phyloP scores from a whole-genome alignment of 2,113 vertebrate genomes.

The Xerus inauris region DNA sequence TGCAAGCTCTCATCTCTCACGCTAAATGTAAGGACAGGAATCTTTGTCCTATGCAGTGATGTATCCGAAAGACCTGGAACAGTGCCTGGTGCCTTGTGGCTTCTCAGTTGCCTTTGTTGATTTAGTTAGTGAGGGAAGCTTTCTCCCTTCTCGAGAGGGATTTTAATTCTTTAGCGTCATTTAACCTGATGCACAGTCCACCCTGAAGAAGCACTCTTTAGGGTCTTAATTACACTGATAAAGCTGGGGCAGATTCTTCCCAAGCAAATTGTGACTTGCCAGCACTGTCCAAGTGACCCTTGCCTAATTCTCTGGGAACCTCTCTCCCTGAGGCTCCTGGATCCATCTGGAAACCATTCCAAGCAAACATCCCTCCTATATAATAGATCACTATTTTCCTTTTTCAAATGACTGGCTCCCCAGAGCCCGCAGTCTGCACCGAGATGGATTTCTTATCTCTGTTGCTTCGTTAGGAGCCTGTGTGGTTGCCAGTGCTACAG shows the following conservation, averaged over 20 bases:
- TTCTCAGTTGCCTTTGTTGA: neutral
- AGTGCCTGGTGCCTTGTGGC: neutral
- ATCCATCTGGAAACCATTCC: conserved; percentile 86
- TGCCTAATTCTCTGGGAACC: conserved; percentile 37
- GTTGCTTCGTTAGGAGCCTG: conserved; percentile 80
- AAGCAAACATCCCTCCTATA: conserved; percentile 62
- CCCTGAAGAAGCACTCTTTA: neutral
- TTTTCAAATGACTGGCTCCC: conserved; percentile 80
- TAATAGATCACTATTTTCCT: conserved; percentile 83
- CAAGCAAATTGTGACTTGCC: conserved; percentile 39
- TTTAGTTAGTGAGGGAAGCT: neutral
- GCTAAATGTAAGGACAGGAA: neutral
- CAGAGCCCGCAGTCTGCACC: conserved; percentile 58
- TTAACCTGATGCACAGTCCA: neutral
- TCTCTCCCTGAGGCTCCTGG: conserved; percentile 62
- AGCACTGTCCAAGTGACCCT: neutral
- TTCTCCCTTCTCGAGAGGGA: neutral
- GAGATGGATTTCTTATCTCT: conserved; percentile 84
- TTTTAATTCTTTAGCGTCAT: neutral
- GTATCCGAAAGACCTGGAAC: neutral
- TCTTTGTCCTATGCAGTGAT: neutral
- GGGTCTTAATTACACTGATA: conserved; percentile 32
- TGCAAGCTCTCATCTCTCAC: neutral
- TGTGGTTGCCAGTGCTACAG: conserved; percentile 73
- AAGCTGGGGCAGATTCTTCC: conserved; percentile 14